Conservation (phyloP, 1,140 invertebrate species). For the Probaryconus sp. region DNA sequence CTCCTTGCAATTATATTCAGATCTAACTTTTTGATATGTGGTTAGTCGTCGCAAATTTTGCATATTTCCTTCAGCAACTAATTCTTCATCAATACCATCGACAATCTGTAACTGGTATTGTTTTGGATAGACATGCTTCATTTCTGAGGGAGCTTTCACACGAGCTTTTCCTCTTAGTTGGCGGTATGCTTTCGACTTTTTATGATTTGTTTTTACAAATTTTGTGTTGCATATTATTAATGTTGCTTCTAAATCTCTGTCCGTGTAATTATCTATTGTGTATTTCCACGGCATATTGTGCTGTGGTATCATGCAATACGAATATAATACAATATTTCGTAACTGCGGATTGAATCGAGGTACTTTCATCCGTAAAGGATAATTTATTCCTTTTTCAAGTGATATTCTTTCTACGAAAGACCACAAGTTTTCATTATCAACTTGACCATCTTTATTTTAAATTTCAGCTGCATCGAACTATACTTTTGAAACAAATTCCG, state of each 20-base stretch:
- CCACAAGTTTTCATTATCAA: too few relatives aligned
- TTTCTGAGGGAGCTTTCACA: neutral
- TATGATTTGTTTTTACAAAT: neutral
- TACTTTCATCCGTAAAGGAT: too few relatives aligned
- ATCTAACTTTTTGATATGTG: slow-evolving; percentile 7
- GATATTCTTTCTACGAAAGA: too few relatives aligned
- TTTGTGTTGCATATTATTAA: neutral
- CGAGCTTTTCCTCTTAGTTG: slow-evolving; percentile 2
- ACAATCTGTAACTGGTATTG: neutral
- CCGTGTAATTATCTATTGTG: neutral
- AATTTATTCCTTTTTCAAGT: too few relatives aligned
- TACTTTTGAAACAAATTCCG: too few relatives aligned
- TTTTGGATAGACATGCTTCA: neutral
- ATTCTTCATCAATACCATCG: neutral
- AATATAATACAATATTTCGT: neutral
- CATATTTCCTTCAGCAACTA: slow-evolving; percentile 9
- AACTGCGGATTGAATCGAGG: too few relatives aligned
- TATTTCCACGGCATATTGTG: neutral
- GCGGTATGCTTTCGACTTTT: too few relatives aligned
- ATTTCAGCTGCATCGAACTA: too few relatives aligned
- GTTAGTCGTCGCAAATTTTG: neutral
- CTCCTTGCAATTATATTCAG: slow-evolving; percentile 5
- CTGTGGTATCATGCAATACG: slow-evolving; percentile 1
- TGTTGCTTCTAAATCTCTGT: too few relatives aligned
- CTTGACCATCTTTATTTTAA: too few relatives aligned